These are phyloP conservation scores for Oriolus oriolus DNA, from an alignment of 2,113 vertebrate species.

Conservation along the genomic window DNA sequence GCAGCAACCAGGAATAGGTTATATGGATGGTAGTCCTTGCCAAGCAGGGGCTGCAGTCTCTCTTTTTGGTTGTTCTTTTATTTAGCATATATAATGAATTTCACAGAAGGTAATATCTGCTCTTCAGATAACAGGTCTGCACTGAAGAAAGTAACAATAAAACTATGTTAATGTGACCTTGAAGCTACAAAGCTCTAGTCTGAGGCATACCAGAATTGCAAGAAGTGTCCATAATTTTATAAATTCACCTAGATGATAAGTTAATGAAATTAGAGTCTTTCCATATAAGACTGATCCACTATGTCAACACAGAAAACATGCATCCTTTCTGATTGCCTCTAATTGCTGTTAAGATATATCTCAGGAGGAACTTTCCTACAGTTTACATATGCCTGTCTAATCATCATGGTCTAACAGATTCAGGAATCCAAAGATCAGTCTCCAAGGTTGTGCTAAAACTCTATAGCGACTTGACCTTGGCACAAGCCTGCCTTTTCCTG, in stretches of 20 bases:
- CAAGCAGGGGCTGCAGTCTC: not conserved
- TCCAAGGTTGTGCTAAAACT: not conserved
- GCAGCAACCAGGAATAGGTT: not conserved
- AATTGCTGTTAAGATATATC: not conserved
- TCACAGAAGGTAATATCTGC: not conserved
- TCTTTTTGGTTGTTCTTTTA: not conserved
- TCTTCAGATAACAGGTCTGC: not conserved
- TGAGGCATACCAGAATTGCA: not conserved
- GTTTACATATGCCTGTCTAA: conserved; percentile 2
- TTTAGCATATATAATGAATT: not conserved
- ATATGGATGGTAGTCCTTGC: not conserved
- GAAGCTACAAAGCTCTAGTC: not conserved
- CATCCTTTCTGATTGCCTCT: not conserved
- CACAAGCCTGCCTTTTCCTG: not conserved
- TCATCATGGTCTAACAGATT: not conserved
- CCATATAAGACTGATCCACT: not conserved
- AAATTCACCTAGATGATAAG: not conserved
- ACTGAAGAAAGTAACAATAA: not conserved
- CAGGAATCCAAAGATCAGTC: not conserved
- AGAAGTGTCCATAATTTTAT: not conserved
- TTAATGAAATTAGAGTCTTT: not conserved
- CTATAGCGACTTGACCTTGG: not conserved
- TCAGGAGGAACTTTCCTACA: not conserved
- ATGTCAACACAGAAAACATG: not conserved
- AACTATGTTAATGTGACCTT: not conserved